Evolutionary conservation across 2,113 vertebrate species (phyloP).

Genomic region (Vidua chalybeata): DNA sequence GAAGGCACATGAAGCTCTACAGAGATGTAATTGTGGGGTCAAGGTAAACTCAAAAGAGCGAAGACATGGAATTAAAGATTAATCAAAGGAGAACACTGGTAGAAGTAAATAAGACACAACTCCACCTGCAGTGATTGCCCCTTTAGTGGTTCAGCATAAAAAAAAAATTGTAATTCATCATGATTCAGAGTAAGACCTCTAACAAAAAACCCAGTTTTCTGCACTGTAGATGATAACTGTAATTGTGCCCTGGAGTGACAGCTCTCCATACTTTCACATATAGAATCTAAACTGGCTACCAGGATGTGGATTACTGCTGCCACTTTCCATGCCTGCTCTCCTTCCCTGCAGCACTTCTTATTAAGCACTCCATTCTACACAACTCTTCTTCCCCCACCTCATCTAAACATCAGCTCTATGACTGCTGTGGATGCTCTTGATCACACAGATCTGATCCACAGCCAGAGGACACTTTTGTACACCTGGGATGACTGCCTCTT

Average conservation of each 20-base stretch:
- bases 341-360: background rate
- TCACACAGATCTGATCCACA: background rate
- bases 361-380: background rate
- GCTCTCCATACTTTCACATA: background rate
- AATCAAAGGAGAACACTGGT: background rate
- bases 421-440: background rate
- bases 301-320: background rate
- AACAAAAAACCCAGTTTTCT: background rate
- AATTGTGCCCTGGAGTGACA: background rate
- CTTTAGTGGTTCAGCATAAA: background rate
- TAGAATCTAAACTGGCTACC: background rate
- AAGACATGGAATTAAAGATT: background rate
- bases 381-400: background rate
- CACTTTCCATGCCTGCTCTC: background rate
- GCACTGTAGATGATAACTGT: background rate
- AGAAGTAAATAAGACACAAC: background rate
- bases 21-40: background rate
- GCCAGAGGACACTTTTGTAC: background rate
- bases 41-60: background rate
- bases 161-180: background rate
- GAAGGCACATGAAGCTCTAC: background rate
- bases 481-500: background rate
- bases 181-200: background rate
- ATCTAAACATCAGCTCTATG: background rate
- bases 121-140: background rate